phyloP scores from a whole-genome alignment of 2,888 invertebrate species.

The Erebia ligea region DNA sequence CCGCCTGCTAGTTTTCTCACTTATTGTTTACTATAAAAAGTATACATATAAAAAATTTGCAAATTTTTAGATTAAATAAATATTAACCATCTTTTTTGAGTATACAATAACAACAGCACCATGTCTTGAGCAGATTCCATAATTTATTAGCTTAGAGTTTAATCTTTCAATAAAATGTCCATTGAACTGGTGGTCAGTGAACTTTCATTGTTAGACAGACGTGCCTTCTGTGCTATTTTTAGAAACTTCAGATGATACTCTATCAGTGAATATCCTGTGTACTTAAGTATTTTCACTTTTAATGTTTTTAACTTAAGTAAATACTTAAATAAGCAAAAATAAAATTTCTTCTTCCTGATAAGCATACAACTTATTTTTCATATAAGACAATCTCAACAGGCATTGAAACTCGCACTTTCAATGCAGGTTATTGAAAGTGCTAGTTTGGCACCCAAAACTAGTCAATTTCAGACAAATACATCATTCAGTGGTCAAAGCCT shows the following conservation, averaged over 20 bases:
- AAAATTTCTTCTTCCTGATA: too few species aligned
- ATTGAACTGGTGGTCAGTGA: conserved; percentile 14
- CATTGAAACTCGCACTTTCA: too few species aligned
- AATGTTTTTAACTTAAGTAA: not conserved
- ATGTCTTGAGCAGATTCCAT: not conserved
- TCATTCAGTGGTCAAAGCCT: too few species aligned
- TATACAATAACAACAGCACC: not conserved
- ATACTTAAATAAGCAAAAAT: too few species aligned
- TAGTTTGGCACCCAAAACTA: too few species aligned
- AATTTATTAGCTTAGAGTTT: not conserved
- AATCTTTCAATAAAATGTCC: not conserved
- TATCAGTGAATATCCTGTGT: not conserved
- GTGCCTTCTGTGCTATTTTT: conserved; percentile 11
- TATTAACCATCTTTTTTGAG: not conserved
- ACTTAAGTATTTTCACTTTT: not conserved
- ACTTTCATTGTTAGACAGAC: conserved; percentile 2
- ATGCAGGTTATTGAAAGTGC: too few species aligned
- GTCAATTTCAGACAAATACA: too few species aligned
- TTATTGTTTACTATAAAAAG: not conserved
- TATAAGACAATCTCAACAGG: too few species aligned
- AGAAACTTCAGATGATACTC: conserved; percentile 7
- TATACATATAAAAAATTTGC: not conserved
- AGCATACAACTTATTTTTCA: too few species aligned
- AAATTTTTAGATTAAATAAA: not conserved
- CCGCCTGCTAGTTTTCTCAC: too few species aligned